Evolutionary conservation across 1,140 invertebrate genomes (phyloP).

Genomic region (Diorhabda carinulata): DNA sequence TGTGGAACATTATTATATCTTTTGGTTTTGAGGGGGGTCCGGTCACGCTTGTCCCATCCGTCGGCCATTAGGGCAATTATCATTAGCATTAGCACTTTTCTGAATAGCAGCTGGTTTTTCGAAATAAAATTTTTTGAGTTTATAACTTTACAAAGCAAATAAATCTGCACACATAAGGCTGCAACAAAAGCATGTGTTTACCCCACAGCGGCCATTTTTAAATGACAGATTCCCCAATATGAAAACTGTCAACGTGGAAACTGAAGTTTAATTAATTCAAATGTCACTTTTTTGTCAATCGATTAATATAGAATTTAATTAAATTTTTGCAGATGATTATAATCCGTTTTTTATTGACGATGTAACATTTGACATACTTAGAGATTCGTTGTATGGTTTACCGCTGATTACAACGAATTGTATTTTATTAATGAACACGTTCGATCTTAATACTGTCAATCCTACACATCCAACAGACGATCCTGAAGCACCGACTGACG

Average conservation of each 20-base stretch:
- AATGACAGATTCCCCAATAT: neutral
- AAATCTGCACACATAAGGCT: neutral
- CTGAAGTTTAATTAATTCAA: neutral
- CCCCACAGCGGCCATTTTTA: too few species aligned
- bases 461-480: conserved; percentile 7
- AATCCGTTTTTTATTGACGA: conserved; percentile 4
- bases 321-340: conserved; percentile 9
- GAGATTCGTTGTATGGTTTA: conserved; percentile 2
- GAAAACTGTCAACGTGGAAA: neutral
- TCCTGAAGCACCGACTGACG: conserved; percentile 5
- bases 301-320: neutral
- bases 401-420: conserved; percentile 7
- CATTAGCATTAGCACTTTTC: too few species aligned
- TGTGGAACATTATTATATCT: too few species aligned
- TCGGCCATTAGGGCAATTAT: too few species aligned
- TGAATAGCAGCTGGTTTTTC: neutral
- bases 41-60: too few species aligned
- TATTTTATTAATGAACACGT: conserved; percentile 11
- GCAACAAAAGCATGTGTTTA: neutral
- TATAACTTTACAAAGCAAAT: neutral
- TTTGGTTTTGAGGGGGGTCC: too few species aligned
- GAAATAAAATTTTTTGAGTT: neutral
- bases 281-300: neutral
- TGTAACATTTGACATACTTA: neutral
- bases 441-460: conserved; percentile 8